phyloP scores from a whole-genome alignment of 2,888 invertebrate genomes.

The Caenorhabditis imperialis region DNA sequence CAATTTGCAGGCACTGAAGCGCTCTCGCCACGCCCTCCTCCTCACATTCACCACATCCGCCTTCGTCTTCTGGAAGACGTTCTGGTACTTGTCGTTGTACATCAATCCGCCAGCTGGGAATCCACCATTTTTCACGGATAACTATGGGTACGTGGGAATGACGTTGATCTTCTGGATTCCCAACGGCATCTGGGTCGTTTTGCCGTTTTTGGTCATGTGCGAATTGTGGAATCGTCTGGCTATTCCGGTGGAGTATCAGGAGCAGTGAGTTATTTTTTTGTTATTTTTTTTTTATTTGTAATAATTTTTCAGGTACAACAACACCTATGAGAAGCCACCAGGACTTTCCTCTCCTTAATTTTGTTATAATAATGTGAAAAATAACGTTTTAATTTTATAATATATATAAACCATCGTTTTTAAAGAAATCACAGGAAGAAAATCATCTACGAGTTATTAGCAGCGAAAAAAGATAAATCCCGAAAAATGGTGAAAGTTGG shows the following conservation, averaged over 20 bases:
- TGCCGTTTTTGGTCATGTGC: slow-evolving; percentile 68
- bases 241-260: slow-evolving; percentile 51
- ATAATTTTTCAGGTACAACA: slow-evolving; percentile 44
- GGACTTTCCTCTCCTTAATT: slow-evolving; percentile 38
- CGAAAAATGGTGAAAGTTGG: too few relatives aligned
- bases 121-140: slow-evolving; percentile 49
- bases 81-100: slow-evolving; percentile 71
- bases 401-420: too few relatives aligned
- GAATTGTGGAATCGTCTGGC: slow-evolving; percentile 69
- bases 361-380: slow-evolving; percentile 1
- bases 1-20: slow-evolving; percentile 58
- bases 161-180: slow-evolving; percentile 61
- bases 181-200: slow-evolving; percentile 66
- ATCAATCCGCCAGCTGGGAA: slow-evolving; percentile 65
- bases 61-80: slow-evolving; percentile 76
- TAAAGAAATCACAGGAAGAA: too few relatives aligned
- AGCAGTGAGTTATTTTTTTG: slow-evolving; percentile 47
- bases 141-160: slow-evolving; percentile 47
- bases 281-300: background rate
- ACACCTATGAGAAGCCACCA: slow-evolving; percentile 55
- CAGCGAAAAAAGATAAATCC: too few relatives aligned
- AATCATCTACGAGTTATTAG: too few relatives aligned
- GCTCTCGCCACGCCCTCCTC: slow-evolving; percentile 71
- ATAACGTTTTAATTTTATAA: too few relatives aligned
- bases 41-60: slow-evolving; percentile 69